Evolutionary conservation across 2,113 vertebrate genomes (phyloP).

Genomic region (Regulus satrapa): DNA sequence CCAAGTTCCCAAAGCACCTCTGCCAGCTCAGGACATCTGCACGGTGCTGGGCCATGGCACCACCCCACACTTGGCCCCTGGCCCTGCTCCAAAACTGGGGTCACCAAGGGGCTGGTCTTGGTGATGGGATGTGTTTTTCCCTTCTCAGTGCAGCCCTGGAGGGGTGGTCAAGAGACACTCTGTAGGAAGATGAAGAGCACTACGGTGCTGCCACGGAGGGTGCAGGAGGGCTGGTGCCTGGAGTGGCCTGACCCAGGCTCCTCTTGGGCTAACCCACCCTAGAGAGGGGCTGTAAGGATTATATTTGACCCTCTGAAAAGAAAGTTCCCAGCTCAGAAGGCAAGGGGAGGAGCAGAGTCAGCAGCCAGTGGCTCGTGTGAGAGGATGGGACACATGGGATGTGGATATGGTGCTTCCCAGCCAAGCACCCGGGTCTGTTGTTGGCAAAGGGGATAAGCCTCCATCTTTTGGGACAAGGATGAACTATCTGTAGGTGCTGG

Average conservation of each 20-base stretch:
- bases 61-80: not conserved
- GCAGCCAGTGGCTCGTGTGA: not conserved
- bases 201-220: not conserved
- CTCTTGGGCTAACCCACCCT: rapidly evolving
- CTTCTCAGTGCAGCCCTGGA: not conserved
- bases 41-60: not conserved
- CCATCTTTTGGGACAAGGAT: not conserved
- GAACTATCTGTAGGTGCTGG: not conserved
- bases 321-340: not conserved
- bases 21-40: not conserved
- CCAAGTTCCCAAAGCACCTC: not conserved
- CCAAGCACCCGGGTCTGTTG: rapidly evolving
- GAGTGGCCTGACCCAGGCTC: not conserved
- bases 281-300: not conserved
- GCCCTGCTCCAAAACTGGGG: not conserved
- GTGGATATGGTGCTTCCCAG: not conserved
- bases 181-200: not conserved
- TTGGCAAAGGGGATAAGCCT: not conserved
- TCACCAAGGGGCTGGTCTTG: not conserved
- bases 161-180: not conserved
- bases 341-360: not conserved
- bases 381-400: not conserved
- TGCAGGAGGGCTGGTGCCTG: not conserved
- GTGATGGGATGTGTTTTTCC: not conserved
- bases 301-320: not conserved